These are phyloP conservation scores for Stegodyphus mimosarum DNA, from an alignment of 1,140 invertebrate species.

Conservation along the genomic window DNA sequence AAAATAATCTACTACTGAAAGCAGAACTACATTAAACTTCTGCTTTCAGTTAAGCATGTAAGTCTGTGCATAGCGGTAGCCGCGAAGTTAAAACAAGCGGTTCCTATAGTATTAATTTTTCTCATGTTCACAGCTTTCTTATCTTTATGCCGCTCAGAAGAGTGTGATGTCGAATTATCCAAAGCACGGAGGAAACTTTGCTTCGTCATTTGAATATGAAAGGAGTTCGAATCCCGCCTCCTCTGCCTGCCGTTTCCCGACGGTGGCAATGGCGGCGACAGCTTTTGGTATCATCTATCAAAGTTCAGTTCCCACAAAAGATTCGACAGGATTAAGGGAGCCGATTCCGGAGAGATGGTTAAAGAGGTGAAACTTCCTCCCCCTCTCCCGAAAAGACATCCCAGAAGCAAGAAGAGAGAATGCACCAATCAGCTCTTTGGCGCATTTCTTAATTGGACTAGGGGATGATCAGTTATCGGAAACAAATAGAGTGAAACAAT, in stretches of 20 bases:
- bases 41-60: too few species aligned
- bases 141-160: too few species aligned
- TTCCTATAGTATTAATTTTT: too few species aligned
- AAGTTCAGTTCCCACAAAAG: conserved; percentile 19
- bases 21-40: too few species aligned
- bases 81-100: too few species aligned
- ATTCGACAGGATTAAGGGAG: conserved; percentile 16
- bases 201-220: conserved; percentile 57
- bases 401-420: background rate
- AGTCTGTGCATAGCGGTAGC: too few species aligned
- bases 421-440: conserved; percentile 24
- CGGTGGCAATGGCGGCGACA: conserved; percentile 14
- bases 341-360: too few species aligned
- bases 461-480: conserved; percentile 17
- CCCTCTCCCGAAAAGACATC: background rate
- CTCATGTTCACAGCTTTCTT: too few species aligned
- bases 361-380: background rate
- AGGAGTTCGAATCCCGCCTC: background rate
- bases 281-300: conserved; percentile 46
- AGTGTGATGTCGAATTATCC: too few species aligned
- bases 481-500: background rate
- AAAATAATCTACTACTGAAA: too few species aligned
- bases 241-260: background rate
- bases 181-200: background rate
- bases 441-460: conserved; percentile 34